Conservation (phyloP, 2,113 vertebrate genomes). For the Rhea americana region DNA sequence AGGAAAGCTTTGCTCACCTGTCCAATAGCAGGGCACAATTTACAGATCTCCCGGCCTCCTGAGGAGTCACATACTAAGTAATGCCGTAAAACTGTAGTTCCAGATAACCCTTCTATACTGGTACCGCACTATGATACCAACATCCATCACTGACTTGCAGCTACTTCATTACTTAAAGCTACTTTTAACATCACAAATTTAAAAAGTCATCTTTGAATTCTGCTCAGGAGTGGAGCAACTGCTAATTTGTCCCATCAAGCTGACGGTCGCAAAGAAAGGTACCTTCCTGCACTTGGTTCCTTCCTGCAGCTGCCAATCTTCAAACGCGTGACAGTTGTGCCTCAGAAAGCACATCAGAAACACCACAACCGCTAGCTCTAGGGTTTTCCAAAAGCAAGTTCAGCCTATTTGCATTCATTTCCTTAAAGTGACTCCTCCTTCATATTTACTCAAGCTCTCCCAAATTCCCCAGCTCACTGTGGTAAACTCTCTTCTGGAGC, state of each 20-base stretch:
- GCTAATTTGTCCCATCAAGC: not conserved
- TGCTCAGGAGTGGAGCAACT: not conserved
- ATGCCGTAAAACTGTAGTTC: not conserved
- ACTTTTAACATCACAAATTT: rapidly evolving
- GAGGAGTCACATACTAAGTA: not conserved
- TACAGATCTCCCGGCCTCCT: rapidly evolving
- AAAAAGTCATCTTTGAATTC: not conserved
- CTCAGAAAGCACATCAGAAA: not conserved
- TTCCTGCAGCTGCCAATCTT: not conserved
- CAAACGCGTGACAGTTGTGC: rapidly evolving
- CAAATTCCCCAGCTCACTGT: not conserved
- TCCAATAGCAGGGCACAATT: rapidly evolving
- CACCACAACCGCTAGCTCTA: not conserved
- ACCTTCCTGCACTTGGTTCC: not conserved
- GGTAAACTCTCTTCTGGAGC: rapidly evolving
- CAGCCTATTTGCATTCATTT: not conserved
- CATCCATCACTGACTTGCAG: not conserved
- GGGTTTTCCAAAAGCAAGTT: not conserved
- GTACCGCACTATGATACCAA: not conserved
- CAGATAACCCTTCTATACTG: not conserved
- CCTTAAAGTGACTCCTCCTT: not conserved
- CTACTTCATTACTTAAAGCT: not conserved
- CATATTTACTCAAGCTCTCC: not conserved
- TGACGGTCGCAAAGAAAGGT: rapidly evolving
- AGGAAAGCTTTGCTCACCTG: not conserved